A percentile compares a stretch with the other conserved stretches of the same genome.
These are phyloP conservation scores for Asteroscopus sphinx DNA, from an alignment of 2,888 invertebrate genomes.

Conservation along the genomic window DNA sequence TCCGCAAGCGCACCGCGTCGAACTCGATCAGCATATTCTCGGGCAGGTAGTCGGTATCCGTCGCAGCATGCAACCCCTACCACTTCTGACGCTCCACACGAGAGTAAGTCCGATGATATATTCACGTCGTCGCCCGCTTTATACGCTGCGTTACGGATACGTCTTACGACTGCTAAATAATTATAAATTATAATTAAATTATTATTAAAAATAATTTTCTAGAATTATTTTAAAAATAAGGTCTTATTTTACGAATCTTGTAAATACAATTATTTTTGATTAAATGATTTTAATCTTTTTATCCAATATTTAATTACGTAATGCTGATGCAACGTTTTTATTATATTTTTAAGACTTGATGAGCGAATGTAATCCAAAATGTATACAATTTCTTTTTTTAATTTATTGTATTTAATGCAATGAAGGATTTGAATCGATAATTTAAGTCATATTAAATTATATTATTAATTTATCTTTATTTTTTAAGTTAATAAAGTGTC, in stretches of 20 bases:
- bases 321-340: slow-evolving; percentile 47
- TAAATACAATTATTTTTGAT: slow-evolving; percentile 53
- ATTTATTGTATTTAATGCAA: slow-evolving; percentile 66
- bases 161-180: slow-evolving; percentile 59
- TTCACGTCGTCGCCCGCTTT: slow-evolving; percentile 33
- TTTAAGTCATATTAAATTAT: slow-evolving; percentile 65
- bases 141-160: slow-evolving; percentile 39
- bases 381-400: slow-evolving; percentile 57
- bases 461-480: slow-evolving; percentile 63
- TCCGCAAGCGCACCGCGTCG: slow-evolving; percentile 92
- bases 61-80: slow-evolving; percentile 51
- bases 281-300: slow-evolving; percentile 55
- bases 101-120: slow-evolving; percentile 31
- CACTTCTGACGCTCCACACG: slow-evolving; percentile 42
- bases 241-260: slow-evolving; percentile 49
- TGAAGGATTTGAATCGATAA: slow-evolving; percentile 74
- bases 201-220: slow-evolving; percentile 44
- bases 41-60: slow-evolving; percentile 90
- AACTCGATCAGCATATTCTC: slow-evolving; percentile 94
- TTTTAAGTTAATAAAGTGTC: slow-evolving; percentile 51
- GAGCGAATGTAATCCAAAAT: slow-evolving; percentile 50
- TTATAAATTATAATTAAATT: slow-evolving; percentile 53
- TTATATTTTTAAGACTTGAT: slow-evolving; percentile 46
- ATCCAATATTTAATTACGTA: slow-evolving; percentile 62
- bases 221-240: slow-evolving; percentile 49